These are phyloP conservation scores for Petrocephalus microphthalmus DNA, from an alignment of 2,113 vertebrate species.

Conservation along the genomic window DNA sequence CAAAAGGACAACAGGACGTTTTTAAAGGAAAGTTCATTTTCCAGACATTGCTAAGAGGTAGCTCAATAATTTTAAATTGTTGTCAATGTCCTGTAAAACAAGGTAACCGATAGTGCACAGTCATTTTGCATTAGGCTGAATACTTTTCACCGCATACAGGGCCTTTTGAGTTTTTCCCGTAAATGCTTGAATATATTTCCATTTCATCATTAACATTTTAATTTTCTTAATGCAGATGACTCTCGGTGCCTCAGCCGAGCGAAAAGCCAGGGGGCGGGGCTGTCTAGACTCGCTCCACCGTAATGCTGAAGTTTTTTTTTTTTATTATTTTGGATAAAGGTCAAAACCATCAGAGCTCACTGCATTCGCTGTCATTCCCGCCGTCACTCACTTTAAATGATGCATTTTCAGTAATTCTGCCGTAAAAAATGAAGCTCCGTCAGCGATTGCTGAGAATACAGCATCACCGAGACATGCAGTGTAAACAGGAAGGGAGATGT, in stretches of 20 bases:
- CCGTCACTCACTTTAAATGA: background rate
- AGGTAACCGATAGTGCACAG: background rate
- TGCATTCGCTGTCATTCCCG: background rate
- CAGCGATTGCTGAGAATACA: background rate
- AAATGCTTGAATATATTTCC: background rate
- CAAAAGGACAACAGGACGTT: background rate
- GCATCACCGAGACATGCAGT: background rate
- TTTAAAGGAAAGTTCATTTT: background rate
- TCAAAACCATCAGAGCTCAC: constrained; percentile 16
- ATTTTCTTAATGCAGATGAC: constrained; percentile 25
- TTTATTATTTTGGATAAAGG: constrained; percentile 23
- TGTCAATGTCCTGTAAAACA: background rate
- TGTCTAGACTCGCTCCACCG: background rate
- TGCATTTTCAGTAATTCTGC: background rate
- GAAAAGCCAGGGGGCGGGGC: background rate
- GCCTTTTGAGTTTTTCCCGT: background rate
- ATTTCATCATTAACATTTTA: constrained; percentile 5
- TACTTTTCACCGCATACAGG: background rate
- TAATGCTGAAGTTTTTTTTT: background rate
- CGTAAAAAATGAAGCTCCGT: background rate
- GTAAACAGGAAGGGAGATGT: background rate
- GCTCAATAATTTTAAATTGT: background rate
- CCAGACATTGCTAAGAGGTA: background rate
- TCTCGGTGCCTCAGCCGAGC: background rate
- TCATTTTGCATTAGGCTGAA: background rate